Base-by-base conservation (phyloP, 2,113 vertebrate species). In the Seriola dumerili region DNA sequence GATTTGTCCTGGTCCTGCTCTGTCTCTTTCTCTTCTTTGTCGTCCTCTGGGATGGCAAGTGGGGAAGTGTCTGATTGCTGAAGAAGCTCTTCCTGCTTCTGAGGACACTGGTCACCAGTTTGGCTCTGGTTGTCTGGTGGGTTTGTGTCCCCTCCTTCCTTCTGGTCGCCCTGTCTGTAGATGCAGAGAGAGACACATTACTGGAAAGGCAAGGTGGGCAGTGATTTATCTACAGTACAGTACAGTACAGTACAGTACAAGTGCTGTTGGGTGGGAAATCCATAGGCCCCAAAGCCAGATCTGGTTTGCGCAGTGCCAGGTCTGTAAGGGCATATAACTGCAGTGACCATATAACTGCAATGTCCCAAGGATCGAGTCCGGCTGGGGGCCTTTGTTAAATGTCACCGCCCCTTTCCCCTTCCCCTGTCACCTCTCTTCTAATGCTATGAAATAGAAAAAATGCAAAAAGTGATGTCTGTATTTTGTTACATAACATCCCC, bases 1-100 rank as follows among this genome's bases (percentile, higher is more conserved):
- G 83, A 55, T 54, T 92, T 68, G 21, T 94, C 90, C 58, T 59
- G 84, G 25, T 87, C 85, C 74, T 83, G 74, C 44, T 93, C 72
- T 0, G 58, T 59, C 58, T 92, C 89, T 0, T 64, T 70, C 4
- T 81, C 72, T 8, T 83, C 83, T 42, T 64, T 77, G 36, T 72
- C 73, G 21, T 44, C 73, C 12, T 87, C 87, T 7, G 63, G 66
- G 69, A 79, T 40, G 3, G 34, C 72, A 44, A 80, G 46, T 0
- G 76, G 83, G 36, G 67, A 46, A 8, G 57, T 57, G 1, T 91
- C 92, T 0, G 80, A 61, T 9, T 59, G 66, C 34, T 70, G 66
- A 61, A 61, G 72, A 66, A 66, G 9, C 65, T 89, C 88, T 8
- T 89, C 91, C 57, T 81, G 88, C 64, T 71, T 87, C n/a, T 83